Conservation (phyloP, 2,113 vertebrate species). For the Gallinago jamesoni region DNA sequence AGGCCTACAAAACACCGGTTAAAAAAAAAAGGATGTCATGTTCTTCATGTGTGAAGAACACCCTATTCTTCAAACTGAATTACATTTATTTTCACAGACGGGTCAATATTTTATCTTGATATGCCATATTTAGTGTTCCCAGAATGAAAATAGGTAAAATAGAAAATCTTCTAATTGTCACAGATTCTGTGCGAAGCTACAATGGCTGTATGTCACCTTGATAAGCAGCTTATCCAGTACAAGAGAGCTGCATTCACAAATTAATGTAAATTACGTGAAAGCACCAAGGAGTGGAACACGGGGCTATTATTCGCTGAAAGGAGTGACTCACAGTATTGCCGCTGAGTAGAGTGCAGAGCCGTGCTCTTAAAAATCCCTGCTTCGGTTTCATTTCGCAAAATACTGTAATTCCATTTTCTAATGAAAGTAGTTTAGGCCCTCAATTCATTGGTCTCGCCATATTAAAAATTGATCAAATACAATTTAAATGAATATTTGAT, state of each 20-base stretch:
- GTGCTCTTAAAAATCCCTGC: background rate
- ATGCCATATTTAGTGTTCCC: slow-evolving; percentile 29
- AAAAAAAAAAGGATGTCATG: background rate
- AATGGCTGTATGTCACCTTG: slow-evolving; percentile 50
- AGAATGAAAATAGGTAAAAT: slow-evolving; percentile 5
- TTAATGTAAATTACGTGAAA: slow-evolving; percentile 58
- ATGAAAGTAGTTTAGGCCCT: background rate
- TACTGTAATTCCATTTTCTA: background rate
- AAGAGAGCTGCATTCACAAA: slow-evolving; percentile 27
- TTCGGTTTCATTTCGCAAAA: background rate
- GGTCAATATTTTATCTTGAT: slow-evolving; percentile 58
- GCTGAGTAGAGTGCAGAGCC: background rate
- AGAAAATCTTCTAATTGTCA: slow-evolving; percentile 52
- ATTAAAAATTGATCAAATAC: slow-evolving; percentile 29
- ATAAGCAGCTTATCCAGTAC: slow-evolving; percentile 47
- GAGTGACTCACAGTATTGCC: slow-evolving; percentile 36
- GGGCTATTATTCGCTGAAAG: slow-evolving; percentile 19
- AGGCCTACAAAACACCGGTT: background rate
- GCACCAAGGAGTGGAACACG: background rate
- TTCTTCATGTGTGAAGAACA: background rate
- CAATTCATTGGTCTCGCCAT: background rate
- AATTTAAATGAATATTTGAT: slow-evolving; percentile 38
- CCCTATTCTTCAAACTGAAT: slow-evolving; percentile 23
- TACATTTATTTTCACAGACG: slow-evolving; percentile 1
- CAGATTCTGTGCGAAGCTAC: background rate